phyloP scores from a whole-genome alignment of 2,888 invertebrate genomes.

The Pristionchus maxplancki region DNA sequence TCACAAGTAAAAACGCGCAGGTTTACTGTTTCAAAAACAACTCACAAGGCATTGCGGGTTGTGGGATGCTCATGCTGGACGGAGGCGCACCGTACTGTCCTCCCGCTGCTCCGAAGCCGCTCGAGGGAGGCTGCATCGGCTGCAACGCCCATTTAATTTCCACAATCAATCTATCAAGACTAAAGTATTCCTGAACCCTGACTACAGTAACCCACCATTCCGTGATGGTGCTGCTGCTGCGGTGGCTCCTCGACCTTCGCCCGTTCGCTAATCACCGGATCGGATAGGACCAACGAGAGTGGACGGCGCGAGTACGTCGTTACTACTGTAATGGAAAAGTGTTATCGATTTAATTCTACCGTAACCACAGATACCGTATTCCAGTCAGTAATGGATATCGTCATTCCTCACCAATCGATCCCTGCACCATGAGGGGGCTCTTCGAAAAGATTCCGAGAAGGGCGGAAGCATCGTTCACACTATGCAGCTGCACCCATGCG shows the following conservation, averaged over 20 bases:
- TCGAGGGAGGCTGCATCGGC: neutral
- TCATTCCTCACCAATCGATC: slow-evolving; percentile 28
- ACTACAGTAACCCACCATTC: neutral
- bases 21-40: too few relatives aligned
- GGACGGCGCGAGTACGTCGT: slow-evolving; percentile 49
- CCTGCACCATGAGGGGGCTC: slow-evolving; percentile 52
- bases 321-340: slow-evolving; percentile 42
- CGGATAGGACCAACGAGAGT: neutral
- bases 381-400: neutral
- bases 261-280: neutral
- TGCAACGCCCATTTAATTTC: neutral
- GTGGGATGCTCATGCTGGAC: neutral
- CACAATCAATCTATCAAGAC: neutral
- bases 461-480: slow-evolving; percentile 88
- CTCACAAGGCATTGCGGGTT: neutral
- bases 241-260: neutral
- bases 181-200: too few relatives aligned
- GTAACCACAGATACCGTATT: neutral
- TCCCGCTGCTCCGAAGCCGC: neutral
- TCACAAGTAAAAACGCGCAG: neutral
- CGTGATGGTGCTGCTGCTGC: neutral
- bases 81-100: slow-evolving; percentile 9
- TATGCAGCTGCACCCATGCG: slow-evolving; percentile 88
- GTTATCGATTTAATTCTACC: too few relatives aligned
- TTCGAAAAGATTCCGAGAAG: slow-evolving; percentile 84